A percentile compares a stretch with the other conserved stretches of the same genome.
Conservation (phyloP, 2,888 invertebrate species). For the Syritta pipiens region DNA sequence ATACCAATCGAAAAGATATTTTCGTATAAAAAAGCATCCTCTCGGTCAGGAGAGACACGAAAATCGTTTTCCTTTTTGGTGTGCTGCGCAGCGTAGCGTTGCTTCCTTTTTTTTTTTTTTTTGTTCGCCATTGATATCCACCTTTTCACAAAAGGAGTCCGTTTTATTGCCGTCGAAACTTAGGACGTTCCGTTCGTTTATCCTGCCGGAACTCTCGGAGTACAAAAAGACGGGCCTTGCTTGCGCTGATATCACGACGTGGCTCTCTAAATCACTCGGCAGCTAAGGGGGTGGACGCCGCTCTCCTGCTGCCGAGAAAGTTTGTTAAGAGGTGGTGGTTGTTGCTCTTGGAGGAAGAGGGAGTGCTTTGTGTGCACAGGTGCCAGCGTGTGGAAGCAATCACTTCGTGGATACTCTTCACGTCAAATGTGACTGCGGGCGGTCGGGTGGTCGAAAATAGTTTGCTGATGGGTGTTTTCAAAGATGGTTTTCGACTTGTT, state of each 20-base stretch:
- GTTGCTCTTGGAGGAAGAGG: conserved; percentile 6
- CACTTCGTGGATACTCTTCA: no score
- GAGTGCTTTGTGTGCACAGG: conserved; percentile 49
- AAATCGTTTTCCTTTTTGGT: neutral
- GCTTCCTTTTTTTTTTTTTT: conserved; percentile 3
- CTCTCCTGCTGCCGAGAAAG: neutral
- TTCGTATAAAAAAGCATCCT: conserved; percentile 38
- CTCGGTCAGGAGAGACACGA: neutral
- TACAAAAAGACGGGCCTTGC: conserved; percentile 13
- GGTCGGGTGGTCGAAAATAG: no score
- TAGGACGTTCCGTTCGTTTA: conserved; percentile 28
- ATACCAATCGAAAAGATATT: conserved; percentile 47
- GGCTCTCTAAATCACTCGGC: conserved; percentile 55
- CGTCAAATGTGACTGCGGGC: no score
- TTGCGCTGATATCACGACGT: conserved; percentile 44
- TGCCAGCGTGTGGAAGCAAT: conserved; percentile 26
- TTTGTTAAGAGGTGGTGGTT: neutral
- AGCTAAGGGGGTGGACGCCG: neutral
- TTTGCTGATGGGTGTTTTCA: no score
- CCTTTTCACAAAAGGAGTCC: conserved; percentile 47
- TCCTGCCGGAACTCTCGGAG: conserved; percentile 7
- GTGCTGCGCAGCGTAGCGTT: no score
- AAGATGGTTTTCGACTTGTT: no score
- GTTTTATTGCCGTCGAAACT: conserved; percentile 46
- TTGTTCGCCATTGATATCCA: conserved; percentile 5